These are phyloP conservation scores for Drosophila ficusphila DNA, from an alignment of 1,140 invertebrate species.

Conservation along the genomic window DNA sequence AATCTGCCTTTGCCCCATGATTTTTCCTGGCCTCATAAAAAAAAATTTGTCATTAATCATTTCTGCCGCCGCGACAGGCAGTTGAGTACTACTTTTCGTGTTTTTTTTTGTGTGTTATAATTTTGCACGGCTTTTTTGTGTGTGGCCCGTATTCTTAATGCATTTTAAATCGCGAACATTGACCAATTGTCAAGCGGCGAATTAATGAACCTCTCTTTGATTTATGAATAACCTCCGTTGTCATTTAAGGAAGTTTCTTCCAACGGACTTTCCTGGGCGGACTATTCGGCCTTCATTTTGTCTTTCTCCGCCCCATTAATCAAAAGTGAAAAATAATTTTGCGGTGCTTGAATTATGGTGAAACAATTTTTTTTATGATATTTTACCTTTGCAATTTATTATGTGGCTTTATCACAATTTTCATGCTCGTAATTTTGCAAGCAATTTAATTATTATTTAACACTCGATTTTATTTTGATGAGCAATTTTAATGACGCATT, in stretches of 20 bases:
- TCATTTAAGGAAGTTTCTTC: constrained; percentile 2
- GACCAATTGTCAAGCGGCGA: constrained; percentile 71
- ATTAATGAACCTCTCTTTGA: constrained; percentile 65
- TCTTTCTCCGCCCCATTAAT: constrained; percentile 44
- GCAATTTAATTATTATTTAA: neutral
- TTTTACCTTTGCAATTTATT: neutral
- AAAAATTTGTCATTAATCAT: constrained; percentile 76
- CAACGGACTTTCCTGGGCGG: neutral
- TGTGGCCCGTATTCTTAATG: constrained; percentile 43
- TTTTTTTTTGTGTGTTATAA: constrained; percentile 8
- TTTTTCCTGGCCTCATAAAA: constrained; percentile 57
- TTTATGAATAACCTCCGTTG: constrained; percentile 51
- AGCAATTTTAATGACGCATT: neutral
- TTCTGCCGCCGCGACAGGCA: constrained; percentile 45
- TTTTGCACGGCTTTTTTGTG: constrained; percentile 17
- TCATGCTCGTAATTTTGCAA: neutral
- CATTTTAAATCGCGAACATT: constrained; percentile 72
- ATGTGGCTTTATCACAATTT: neutral
- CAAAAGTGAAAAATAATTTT: constrained; percentile 34
- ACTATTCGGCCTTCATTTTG: constrained; percentile 38
- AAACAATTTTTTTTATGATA: neutral
- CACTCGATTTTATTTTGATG: neutral
- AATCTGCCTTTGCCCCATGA: constrained; percentile 16
- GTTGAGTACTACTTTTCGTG: constrained; percentile 26
- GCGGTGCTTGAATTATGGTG: neutral